These are phyloP conservation scores for Nibea coibor DNA, from an alignment of 2,113 vertebrate genomes.

Conservation along the genomic window DNA sequence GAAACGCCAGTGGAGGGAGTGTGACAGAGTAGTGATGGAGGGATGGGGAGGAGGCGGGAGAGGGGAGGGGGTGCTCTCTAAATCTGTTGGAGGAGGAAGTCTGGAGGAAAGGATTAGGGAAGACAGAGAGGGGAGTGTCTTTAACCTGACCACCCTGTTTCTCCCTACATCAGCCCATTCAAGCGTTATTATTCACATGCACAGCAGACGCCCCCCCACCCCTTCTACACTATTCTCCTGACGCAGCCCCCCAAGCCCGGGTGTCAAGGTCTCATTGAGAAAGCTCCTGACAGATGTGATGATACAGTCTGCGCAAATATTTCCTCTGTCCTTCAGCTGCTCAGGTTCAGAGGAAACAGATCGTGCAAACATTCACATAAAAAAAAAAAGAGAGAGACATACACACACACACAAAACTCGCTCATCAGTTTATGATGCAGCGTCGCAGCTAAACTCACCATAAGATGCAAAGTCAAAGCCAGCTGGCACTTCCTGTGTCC, in stretches of 20 bases:
- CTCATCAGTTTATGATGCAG: no score
- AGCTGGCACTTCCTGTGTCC: conserved; percentile 85
- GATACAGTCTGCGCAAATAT: conserved; percentile 68
- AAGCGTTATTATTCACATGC: conserved; percentile 42
- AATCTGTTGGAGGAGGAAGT: conserved; percentile 86
- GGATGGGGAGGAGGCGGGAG: conserved; percentile 51
- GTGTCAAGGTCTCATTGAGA: conserved; percentile 78
- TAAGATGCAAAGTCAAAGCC: conserved; percentile 84
- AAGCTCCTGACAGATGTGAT: conserved; percentile 77
- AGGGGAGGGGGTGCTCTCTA: conserved; percentile 52
- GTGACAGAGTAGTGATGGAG: conserved; percentile 81
- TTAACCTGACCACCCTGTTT: conserved; percentile 76
- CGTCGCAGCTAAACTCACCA: conserved; percentile 72
- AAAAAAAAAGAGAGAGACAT: no score
- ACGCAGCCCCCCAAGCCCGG: conserved; percentile 24
- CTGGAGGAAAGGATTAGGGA: conserved; percentile 88
- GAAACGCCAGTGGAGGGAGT: conserved; percentile 74
- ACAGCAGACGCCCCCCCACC: conserved; percentile 31
- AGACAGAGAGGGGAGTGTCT: conserved; percentile 78
- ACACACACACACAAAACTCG: no score
- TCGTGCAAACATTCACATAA: conserved; percentile 24
- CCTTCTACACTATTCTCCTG: conserved; percentile 43
- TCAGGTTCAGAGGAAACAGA: conserved; percentile 76
- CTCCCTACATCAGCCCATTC: conserved; percentile 61
- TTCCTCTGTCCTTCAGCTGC: conserved; percentile 80